Percentiles rank a stretch among this genome's conserved stretches.
phyloP scores from a whole-genome alignment of 1,140 invertebrate genomes.

The Aleiodes sp. region DNA sequence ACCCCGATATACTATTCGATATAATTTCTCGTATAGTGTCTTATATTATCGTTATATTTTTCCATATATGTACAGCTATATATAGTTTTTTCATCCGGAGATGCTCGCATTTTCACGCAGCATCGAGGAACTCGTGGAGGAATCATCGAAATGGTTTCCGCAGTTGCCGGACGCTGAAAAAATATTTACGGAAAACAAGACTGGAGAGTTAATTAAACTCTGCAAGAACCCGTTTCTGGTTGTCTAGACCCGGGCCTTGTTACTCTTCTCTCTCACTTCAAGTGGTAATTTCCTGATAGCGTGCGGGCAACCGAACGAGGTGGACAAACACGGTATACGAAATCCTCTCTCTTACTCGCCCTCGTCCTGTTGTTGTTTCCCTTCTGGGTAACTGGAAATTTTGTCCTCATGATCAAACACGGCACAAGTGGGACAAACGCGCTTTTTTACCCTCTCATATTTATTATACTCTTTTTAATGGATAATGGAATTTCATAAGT shows the following conservation, averaged over 20 bases:
- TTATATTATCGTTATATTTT: no score
- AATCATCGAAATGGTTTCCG: slow-evolving; percentile 44
- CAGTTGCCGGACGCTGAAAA: slow-evolving; percentile 56
- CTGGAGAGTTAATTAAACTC: slow-evolving; percentile 58
- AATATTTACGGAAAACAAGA: slow-evolving; percentile 60
- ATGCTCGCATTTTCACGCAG: slow-evolving; percentile 7
- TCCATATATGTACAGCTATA: no score
- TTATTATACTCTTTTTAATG: background rate
- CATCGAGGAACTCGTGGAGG: background rate
- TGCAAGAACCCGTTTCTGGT: slow-evolving; percentile 46
- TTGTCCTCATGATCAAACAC: slow-evolving; percentile 18
- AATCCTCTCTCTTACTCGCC: slow-evolving; percentile 28
- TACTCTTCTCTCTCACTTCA: slow-evolving; percentile 36
- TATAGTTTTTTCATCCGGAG: no score
- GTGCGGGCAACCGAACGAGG: slow-evolving; percentile 48
- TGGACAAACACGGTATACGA: slow-evolving; percentile 51
- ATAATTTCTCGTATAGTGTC: no score
- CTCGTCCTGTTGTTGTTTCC: slow-evolving; percentile 25
- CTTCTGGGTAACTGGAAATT: slow-evolving; percentile 37
- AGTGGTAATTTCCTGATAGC: slow-evolving; percentile 57
- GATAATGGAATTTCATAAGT: background rate
- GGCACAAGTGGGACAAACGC: background rate
- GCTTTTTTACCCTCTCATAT: background rate
- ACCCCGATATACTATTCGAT: no score
- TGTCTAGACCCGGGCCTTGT: slow-evolving; percentile 38